Evolutionary conservation across 2,888 invertebrate genomes (phyloP).

Genomic region (Aporophyla nigra): DNA sequence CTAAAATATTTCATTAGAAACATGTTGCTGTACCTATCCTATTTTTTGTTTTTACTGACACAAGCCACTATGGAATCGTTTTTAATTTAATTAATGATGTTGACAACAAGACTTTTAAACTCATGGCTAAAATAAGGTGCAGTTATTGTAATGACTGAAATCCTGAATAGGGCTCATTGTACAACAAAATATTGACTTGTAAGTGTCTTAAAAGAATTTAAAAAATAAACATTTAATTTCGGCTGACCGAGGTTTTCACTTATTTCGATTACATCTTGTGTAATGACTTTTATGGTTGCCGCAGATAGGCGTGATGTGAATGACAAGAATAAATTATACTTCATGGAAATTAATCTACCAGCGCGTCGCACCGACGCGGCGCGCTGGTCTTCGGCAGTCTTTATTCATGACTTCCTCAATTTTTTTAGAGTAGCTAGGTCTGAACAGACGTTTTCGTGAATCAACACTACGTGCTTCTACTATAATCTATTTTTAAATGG

Average conservation of each 20-base stretch:
- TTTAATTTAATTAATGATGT: conserved; percentile 26
- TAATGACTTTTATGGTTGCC: too few species aligned
- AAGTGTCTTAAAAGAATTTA: too few species aligned
- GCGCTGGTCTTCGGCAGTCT: too few species aligned
- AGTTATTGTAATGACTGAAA: background rate
- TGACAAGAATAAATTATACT: too few species aligned
- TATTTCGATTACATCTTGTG: too few species aligned
- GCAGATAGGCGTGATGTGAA: too few species aligned
- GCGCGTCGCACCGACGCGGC: too few species aligned
- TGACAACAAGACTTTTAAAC: background rate
- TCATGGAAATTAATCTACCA: too few species aligned
- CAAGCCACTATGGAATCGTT: background rate
- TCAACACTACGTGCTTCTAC: background rate
- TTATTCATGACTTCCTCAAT: conserved; percentile 7
- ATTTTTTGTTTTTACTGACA: conserved; percentile 33
- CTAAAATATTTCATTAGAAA: conserved; percentile 50
- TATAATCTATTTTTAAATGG: background rate
- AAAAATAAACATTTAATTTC: too few species aligned
- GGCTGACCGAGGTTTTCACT: too few species aligned
- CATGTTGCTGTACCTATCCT: conserved; percentile 18
- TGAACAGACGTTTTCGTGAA: conserved; percentile 5
- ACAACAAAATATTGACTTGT: background rate
- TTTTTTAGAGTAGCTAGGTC: background rate
- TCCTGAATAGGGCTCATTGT: background rate
- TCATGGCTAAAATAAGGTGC: background rate